Conservation (phyloP, 2,797 vertebrate genomes). For the Lacerta bilineata region DNA sequence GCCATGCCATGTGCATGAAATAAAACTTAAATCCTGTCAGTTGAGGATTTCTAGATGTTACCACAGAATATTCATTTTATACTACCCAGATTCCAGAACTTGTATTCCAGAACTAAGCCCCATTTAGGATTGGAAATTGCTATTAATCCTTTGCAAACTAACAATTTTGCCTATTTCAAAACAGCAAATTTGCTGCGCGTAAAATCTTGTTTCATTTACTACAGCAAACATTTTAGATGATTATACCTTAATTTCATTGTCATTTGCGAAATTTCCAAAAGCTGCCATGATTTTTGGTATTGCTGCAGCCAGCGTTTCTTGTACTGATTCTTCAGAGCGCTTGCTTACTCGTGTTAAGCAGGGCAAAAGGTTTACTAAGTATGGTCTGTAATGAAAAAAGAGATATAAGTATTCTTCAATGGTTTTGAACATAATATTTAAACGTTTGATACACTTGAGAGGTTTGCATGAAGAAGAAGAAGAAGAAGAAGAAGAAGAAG, state of each 20-base stretch:
- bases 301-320: conserved; percentile 93
- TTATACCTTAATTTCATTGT: conserved; percentile 96
- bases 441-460: neutral
- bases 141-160: neutral
- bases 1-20: neutral
- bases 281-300: conserved; percentile 95
- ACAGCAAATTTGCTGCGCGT: neutral
- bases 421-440: neutral
- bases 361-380: conserved; percentile 94
- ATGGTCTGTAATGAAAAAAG: conserved; percentile 83
- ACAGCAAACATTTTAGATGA: conserved; percentile 3
- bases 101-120: neutral
- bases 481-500: too few relatives aligned
- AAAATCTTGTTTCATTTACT: neutral
- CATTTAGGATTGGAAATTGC: neutral
- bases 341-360: conserved; percentile 94
- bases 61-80: neutral
- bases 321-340: conserved; percentile 93
- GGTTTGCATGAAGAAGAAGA: too few relatives aligned
- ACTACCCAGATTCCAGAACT: too few relatives aligned
- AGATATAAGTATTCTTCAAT: neutral
- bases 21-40: neutral
- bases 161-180: neutral
- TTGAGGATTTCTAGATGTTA: neutral
- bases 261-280: conserved; percentile 95